phyloP scores from a whole-genome alignment of 2,113 vertebrate species.

The mouse (Mus musculus) region DNA sequence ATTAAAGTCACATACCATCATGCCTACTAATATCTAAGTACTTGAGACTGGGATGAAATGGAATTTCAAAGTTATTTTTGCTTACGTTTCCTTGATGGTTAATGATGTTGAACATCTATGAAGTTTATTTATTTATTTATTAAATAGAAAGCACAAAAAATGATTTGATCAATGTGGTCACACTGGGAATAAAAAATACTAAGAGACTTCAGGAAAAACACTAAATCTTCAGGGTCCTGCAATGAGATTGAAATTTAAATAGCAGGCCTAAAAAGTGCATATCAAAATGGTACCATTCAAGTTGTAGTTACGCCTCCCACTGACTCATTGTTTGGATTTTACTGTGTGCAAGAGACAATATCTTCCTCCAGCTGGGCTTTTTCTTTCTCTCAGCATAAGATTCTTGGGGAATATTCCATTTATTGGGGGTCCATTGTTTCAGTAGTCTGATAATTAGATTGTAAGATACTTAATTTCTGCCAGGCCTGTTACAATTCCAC shows the following conservation, averaged over 20 bases:
- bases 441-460: not conserved
- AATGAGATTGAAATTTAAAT: not conserved
- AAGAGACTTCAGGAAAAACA: not conserved
- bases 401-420: not conserved
- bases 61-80: not conserved
- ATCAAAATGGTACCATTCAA: not conserved
- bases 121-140: not conserved
- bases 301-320: not conserved
- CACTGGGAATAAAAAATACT: not conserved
- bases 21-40: not conserved
- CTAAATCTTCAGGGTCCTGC: not conserved
- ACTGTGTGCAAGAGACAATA: not conserved
- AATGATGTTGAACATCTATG: not conserved
- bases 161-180: not conserved
- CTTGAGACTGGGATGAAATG: not conserved
- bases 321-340: not conserved
- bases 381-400: not conserved
- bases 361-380: not conserved
- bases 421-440: not conserved
- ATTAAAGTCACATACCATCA: not conserved
- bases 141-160: not conserved
- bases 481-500: not conserved
- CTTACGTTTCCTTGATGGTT: not conserved
- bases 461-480: not conserved
- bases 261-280: not conserved